phyloP scores from a whole-genome alignment of 2,113 vertebrate genomes.

The Pygoscelis adeliae region DNA sequence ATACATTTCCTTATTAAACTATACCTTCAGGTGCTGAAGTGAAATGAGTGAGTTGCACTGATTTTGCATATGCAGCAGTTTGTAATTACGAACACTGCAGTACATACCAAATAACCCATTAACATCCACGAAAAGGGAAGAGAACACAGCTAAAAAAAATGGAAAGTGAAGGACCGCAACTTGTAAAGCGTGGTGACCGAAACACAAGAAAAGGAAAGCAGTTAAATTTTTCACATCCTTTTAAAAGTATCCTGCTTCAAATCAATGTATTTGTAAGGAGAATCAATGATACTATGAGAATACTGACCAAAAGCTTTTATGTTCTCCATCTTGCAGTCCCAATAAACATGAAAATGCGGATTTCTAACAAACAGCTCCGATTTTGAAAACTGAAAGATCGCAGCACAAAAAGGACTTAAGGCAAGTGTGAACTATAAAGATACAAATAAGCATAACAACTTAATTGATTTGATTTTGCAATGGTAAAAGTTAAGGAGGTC shows the following conservation, averaged over 20 bases:
- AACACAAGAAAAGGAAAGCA: neutral
- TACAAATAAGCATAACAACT: neutral
- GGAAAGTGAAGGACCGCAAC: neutral
- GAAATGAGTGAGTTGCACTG: neutral
- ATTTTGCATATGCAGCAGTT: slow-evolving; percentile 28
- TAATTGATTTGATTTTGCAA: neutral
- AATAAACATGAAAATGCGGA: neutral
- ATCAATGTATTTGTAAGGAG: neutral
- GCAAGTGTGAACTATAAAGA: neutral
- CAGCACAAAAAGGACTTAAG: neutral
- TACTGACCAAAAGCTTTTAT: neutral
- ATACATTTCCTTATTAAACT: slow-evolving; percentile 50
- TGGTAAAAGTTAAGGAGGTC: neutral
- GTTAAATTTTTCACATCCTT: neutral
- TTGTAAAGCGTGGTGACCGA: neutral
- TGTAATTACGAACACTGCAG: neutral
- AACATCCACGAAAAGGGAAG: neutral
- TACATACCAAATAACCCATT: neutral
- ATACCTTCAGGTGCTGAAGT: slow-evolving; percentile 46
- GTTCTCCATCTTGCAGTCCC: neutral
- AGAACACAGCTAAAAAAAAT: neutral
- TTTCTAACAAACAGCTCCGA: neutral
- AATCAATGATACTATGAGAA: neutral
- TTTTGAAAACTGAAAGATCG: neutral
- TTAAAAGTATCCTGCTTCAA: neutral